These are phyloP conservation scores for Periplaneta americana DNA, from an alignment of 1,140 invertebrate species.

Conservation along the genomic window DNA sequence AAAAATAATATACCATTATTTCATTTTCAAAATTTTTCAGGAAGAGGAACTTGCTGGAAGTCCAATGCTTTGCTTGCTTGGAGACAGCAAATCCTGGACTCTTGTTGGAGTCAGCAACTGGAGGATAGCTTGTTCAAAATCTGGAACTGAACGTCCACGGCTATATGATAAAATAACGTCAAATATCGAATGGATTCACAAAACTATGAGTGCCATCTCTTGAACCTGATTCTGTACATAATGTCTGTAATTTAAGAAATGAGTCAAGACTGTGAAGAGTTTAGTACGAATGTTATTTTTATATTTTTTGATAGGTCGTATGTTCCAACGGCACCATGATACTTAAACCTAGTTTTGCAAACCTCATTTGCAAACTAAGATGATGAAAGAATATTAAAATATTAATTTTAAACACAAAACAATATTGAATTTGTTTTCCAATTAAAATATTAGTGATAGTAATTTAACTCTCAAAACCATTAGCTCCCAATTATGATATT, in stretches of 20 bases:
- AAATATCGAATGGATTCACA: conserved; percentile 73
- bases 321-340: too few relatives aligned
- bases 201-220: conserved; percentile 45
- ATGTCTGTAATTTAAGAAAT: neutral
- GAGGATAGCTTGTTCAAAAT: conserved; percentile 70
- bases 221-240: neutral
- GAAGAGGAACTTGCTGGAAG: conserved; percentile 83
- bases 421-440: too few relatives aligned
- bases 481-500: too few relatives aligned
- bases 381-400: too few relatives aligned
- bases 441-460: too few relatives aligned
- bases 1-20: too few relatives aligned
- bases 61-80: conserved; percentile 64
- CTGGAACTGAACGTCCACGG: conserved; percentile 64
- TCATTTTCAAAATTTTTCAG: conserved; percentile 35
- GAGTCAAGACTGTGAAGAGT: neutral
- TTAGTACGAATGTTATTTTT: too few relatives aligned
- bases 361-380: too few relatives aligned
- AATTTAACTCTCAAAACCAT: too few relatives aligned
- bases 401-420: too few relatives aligned
- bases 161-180: conserved; percentile 76
- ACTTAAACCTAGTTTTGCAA: too few relatives aligned
- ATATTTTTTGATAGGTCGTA: too few relatives aligned
- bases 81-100: conserved; percentile 60
- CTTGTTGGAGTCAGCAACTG: conserved; percentile 70